Evolutionary conservation across 2,888 invertebrate species (phyloP).

Genomic region (Ligdia adustata): DNA sequence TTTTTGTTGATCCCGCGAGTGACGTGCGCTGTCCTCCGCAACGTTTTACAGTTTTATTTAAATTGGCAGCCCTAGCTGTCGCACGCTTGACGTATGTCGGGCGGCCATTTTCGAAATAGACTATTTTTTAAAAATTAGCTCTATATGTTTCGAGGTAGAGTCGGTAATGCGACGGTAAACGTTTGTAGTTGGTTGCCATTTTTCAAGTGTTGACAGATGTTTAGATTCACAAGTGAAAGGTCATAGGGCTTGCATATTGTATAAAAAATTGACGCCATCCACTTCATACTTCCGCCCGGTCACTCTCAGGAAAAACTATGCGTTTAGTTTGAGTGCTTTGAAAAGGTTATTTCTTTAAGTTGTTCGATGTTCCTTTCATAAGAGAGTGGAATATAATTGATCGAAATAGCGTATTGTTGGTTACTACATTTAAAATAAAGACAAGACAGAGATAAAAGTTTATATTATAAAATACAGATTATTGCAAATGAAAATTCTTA

Average conservation of each 20-base stretch:
- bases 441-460: no score
- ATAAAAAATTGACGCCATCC: conserved; percentile 36
- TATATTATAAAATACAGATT: no score
- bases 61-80: conserved; percentile 62
- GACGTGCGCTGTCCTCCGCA: conserved; percentile 55
- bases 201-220: conserved; percentile 46
- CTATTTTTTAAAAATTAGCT: conserved; percentile 14
- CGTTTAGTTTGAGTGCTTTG: conserved; percentile 1
- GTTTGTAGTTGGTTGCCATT: conserved; percentile 36
- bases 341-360: no score
- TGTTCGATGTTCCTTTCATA: no score
- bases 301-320: conserved; percentile 17
- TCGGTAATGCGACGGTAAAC: conserved; percentile 8
- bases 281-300: conserved; percentile 30
- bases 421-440: no score
- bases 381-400: no score
- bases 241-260: conserved; percentile 32
- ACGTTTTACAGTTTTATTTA: conserved; percentile 64
- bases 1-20: conserved; percentile 71
- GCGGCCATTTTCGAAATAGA: conserved; percentile 37
- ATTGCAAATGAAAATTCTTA: no score
- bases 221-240: conserved; percentile 41
- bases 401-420: no score
- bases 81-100: conserved; percentile 38
- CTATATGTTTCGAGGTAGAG: conserved; percentile 4